Base-by-base conservation (phyloP, 2,888 invertebrate genomes). In the Acleris cristana region DNA sequence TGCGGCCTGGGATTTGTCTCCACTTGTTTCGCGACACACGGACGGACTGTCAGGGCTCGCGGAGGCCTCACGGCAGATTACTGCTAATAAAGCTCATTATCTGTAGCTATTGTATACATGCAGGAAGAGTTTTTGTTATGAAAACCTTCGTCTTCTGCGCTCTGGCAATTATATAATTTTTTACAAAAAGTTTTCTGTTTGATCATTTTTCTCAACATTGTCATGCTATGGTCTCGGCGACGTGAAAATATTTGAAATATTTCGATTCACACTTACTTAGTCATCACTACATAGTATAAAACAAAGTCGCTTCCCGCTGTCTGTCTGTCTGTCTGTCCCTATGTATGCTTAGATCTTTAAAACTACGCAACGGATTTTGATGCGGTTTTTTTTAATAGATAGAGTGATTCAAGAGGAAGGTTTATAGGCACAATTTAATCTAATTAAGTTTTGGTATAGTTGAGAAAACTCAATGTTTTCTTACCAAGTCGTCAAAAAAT, bases 111-210 rank as follows among this genome's bases (percentile, higher is more conserved):
- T 73, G 71, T 77, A 71, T 59, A 58, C 55, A 69, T 81, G 69
- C 81, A 88, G 87, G 87, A 88, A 89, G 83, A 80, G 74, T 87
- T 87, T 87, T 89, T 89, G 75, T 77, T 74, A 55, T 48, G 56
- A 74, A 79, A 85, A 80, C 86, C 84, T 88, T 86, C 83, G 76
- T 71, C 74, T 74, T 70, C 66, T 51, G 72, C 19, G 60, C 64
- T 45, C 40, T 30, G 52, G 54, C 40, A 59, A 56, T 65, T 10
- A 69, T 54, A 54, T 53, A n/a, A 21, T 53, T 56, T 55, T 55
- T 57, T 52, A 57, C 58, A 62, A 53, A 53, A 65, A 65, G 16
- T 40, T 40, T 51, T 26, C 40, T 60, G 21, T 40, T 44, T 44
- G 49, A 12, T 21, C 40, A 55, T 21, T 53, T 53, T 26, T 16